phyloP scores from a whole-genome alignment of 2,888 invertebrate genomes.

The Ormyrus thymus region DNA sequence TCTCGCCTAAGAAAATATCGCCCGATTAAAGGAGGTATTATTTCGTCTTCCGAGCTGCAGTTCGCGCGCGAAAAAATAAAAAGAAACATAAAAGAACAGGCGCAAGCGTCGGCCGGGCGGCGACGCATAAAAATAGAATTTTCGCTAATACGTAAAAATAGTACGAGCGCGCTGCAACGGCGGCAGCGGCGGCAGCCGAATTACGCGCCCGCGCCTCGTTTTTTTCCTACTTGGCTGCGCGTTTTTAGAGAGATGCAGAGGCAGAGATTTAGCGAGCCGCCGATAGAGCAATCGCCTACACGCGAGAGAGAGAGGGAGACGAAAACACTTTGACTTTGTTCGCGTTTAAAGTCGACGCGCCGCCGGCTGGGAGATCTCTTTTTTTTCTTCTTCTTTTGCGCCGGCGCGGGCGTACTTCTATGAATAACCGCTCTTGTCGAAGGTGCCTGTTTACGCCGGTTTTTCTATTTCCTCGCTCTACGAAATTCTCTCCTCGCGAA shows the following conservation, averaged over 20 bases:
- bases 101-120: conserved; percentile 13
- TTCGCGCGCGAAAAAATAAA: background rate
- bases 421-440: conserved; percentile 34
- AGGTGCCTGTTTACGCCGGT: conserved; percentile 21
- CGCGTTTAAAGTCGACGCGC: conserved; percentile 38
- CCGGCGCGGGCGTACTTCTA: conserved; percentile 21
- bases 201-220: conserved; percentile 22
- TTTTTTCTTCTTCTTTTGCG: background rate
- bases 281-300: conserved; percentile 47
- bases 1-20: background rate
- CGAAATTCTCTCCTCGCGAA: no score
- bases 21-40: conserved; percentile 7
- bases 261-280: background rate
- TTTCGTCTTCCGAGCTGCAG: conserved; percentile 10
- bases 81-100: conserved; percentile 11
- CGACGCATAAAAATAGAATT: conserved; percentile 56
- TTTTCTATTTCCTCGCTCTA: conserved; percentile 10
- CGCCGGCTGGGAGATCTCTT: conserved; percentile 4
- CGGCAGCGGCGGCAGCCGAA: conserved; percentile 10
- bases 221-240: background rate
- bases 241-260: background rate
- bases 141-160: conserved; percentile 50
- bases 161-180: background rate
- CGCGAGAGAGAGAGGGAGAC: conserved; percentile 35
- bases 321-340: conserved; percentile 50